Evolutionary conservation across 2,113 vertebrate genomes (phyloP).

Genomic region (Orcinus orca): DNA sequence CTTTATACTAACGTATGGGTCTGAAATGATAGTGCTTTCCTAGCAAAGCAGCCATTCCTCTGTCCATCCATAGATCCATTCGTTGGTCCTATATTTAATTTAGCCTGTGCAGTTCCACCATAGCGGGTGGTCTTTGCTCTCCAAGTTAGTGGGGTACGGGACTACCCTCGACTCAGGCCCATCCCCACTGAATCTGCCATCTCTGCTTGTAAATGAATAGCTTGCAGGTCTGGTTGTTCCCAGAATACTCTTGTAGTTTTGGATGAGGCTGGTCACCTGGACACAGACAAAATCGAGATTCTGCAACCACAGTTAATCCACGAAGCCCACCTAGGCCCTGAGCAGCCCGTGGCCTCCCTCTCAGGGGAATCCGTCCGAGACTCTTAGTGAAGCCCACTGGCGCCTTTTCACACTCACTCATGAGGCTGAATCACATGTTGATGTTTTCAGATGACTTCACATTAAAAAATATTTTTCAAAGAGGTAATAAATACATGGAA

Average conservation of each 20-base stretch:
- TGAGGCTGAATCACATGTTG: not conserved
- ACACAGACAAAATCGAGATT: not conserved
- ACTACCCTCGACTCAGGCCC: not conserved
- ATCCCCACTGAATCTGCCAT: not conserved
- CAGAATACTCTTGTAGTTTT: not conserved
- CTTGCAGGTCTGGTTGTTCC: not conserved
- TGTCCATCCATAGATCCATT: not conserved
- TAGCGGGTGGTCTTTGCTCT: not conserved
- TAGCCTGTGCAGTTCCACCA: not conserved
- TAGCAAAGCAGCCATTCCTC: not conserved
- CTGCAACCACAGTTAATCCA: not conserved
- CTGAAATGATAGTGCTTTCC: not conserved
- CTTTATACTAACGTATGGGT: not conserved
- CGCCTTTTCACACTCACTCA: not conserved
- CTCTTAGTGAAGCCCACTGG: not conserved
- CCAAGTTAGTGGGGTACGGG: not conserved
- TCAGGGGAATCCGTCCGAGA: not conserved
- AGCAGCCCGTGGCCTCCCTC: not conserved
- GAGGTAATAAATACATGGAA: not conserved
- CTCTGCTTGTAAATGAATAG: not conserved
- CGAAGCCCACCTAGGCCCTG: not conserved
- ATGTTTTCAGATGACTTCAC: not conserved
- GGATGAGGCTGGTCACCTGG: not conserved
- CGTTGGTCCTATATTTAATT: not conserved
- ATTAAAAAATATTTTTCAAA: not conserved